These are phyloP conservation scores for Syndactyla subalaris DNA, from an alignment of 2,797 vertebrate genomes.

Conservation along the genomic window DNA sequence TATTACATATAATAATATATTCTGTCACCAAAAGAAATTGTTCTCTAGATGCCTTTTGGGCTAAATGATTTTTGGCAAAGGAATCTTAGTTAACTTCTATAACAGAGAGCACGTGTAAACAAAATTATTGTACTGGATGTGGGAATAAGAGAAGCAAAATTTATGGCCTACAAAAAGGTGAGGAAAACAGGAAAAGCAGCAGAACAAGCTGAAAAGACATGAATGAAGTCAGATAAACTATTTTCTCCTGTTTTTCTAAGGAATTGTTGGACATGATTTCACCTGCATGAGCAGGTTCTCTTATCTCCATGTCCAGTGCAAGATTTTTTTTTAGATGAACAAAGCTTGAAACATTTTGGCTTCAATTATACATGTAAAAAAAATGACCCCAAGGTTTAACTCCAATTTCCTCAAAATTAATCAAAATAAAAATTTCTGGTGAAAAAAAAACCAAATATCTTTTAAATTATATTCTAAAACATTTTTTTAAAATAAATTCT, in stretches of 20 bases:
- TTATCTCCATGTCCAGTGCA: not conserved
- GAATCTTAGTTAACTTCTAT: not conserved
- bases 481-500: not conserved
- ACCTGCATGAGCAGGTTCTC: not conserved
- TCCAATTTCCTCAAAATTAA: not conserved
- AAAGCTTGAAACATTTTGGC: not conserved
- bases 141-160: not conserved
- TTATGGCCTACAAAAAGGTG: not conserved
- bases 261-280: not conserved
- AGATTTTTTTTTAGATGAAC: not conserved
- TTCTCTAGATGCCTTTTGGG: not conserved
- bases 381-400: not conserved
- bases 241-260: not conserved
- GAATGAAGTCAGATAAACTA: not conserved
- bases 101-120: not conserved
- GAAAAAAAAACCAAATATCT: not conserved
- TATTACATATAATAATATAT: not conserved
- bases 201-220: not conserved
- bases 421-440: not conserved
- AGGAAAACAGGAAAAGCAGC: not conserved
- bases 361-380: not conserved
- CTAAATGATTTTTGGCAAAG: not conserved
- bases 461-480: not conserved
- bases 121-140: not conserved
- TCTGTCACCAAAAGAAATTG: not conserved